Evolutionary conservation across 2,113 vertebrate species (phyloP).

Genomic region (Falco punctatus): DNA sequence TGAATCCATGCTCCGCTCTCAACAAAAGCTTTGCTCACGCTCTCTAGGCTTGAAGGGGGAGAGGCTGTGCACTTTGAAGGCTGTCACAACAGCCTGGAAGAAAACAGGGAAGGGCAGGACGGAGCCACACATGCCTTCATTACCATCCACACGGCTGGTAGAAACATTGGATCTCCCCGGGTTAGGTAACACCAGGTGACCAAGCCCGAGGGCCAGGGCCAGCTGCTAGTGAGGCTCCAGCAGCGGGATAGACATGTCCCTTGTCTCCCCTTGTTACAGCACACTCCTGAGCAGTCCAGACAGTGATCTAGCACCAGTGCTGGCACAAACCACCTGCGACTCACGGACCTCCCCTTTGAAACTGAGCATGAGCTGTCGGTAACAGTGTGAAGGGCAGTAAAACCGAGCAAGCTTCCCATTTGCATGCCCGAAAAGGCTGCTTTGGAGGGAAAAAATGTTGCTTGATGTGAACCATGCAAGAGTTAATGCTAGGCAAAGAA

Average conservation of each 20-base stretch:
- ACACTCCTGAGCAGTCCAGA: background rate
- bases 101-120: background rate
- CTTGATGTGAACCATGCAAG: background rate
- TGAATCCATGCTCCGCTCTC: background rate
- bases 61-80: background rate
- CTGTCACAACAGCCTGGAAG: background rate
- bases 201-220: background rate
- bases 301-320: background rate
- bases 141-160: background rate
- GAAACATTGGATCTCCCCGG: background rate
- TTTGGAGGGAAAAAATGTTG: background rate
- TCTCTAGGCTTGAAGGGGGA: background rate
- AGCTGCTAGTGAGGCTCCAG: background rate
- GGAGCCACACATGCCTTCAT: accelerated
- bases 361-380: background rate
- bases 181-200: background rate
- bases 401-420: background rate
- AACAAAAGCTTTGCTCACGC: background rate
- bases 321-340: background rate
- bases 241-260: background rate
- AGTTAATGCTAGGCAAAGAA: background rate
- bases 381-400: background rate
- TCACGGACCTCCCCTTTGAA: background rate
- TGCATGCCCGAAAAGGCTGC: background rate
- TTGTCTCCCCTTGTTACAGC: background rate